These are phyloP conservation scores for Venustaconcha ellipsiformis DNA, from an alignment of 1,140 invertebrate genomes.

Conservation along the genomic window DNA sequence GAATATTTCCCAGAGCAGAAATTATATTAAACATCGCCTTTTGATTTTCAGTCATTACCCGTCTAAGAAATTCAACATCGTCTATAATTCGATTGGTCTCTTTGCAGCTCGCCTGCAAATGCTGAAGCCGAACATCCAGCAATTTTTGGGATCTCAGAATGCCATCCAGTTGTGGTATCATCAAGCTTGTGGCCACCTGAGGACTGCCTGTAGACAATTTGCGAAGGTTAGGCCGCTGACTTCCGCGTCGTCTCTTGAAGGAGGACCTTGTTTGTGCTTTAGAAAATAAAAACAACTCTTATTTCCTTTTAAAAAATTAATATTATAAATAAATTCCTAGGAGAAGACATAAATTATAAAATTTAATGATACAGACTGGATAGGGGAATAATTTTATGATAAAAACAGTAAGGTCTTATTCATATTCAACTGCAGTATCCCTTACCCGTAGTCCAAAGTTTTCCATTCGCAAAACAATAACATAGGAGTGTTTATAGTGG, in stretches of 20 bases:
- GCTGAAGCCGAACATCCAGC: slow-evolving; percentile 66
- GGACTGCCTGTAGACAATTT: slow-evolving; percentile 44
- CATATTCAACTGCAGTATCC: too few relatives aligned
- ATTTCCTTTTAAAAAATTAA: too few relatives aligned
- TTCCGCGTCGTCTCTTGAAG: slow-evolving; percentile 36
- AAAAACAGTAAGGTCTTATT: too few relatives aligned
- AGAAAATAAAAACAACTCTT: background rate
- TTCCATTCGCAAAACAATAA: too few relatives aligned
- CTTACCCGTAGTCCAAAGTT: too few relatives aligned
- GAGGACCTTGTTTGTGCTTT: slow-evolving; percentile 11
- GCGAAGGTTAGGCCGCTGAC: slow-evolving; percentile 31
- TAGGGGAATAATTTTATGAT: too few relatives aligned
- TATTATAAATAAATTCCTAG: too few relatives aligned
- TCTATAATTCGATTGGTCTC: slow-evolving; percentile 64
- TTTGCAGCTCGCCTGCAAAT: slow-evolving; percentile 64
- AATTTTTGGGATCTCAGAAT: slow-evolving; percentile 67
- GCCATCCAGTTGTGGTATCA: slow-evolving; percentile 67
- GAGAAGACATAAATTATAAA: too few relatives aligned
- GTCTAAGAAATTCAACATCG: slow-evolving; percentile 66
- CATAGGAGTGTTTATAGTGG: too few relatives aligned
- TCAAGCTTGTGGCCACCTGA: slow-evolving; percentile 62
- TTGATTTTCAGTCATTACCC: slow-evolving; percentile 67
- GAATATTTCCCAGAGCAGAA: slow-evolving; percentile 64
- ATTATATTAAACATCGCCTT: slow-evolving; percentile 67
- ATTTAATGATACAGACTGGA: too few relatives aligned